Evolutionary conservation across 2,888 invertebrate species (phyloP).

Genomic region (Drosophila macrospina): DNA sequence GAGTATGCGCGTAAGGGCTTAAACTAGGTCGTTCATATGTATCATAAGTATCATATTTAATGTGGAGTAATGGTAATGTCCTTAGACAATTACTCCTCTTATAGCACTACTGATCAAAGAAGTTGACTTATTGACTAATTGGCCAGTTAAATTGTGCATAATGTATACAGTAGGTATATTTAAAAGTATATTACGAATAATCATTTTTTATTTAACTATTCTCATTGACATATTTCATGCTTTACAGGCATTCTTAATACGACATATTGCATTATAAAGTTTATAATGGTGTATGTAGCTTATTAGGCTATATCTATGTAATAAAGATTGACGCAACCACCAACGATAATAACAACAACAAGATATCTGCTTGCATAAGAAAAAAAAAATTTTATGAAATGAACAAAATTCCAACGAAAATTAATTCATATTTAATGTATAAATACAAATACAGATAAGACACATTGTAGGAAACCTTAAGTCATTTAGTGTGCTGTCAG

Average conservation of each 20-base stretch:
- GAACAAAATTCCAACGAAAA: conserved; percentile 14
- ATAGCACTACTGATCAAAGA: background rate
- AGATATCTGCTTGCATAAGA: conserved; percentile 42
- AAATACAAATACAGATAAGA: conserved; percentile 34
- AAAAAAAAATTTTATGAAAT: conserved; percentile 63
- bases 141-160: background rate
- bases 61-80: conserved; percentile 49
- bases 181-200: too few species aligned
- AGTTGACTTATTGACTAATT: background rate
- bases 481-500: conserved; percentile 18
- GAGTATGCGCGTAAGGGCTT: background rate
- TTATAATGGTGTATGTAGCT: too few species aligned
- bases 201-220: too few species aligned
- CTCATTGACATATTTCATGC: too few species aligned
- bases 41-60: conserved; percentile 14
- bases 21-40: conserved; percentile 26
- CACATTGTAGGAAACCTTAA: conserved; percentile 51
- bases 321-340: background rate
- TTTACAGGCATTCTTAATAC: too few species aligned
- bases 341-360: conserved; percentile 30
- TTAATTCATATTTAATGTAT: conserved; percentile 7
- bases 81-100: conserved; percentile 38
- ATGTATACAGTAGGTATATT: too few species aligned
- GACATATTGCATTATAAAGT: too few species aligned
- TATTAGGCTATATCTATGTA: too few species aligned